Base-by-base conservation (phyloP, 2,797 vertebrate species). In the Carduelis carduelis region DNA sequence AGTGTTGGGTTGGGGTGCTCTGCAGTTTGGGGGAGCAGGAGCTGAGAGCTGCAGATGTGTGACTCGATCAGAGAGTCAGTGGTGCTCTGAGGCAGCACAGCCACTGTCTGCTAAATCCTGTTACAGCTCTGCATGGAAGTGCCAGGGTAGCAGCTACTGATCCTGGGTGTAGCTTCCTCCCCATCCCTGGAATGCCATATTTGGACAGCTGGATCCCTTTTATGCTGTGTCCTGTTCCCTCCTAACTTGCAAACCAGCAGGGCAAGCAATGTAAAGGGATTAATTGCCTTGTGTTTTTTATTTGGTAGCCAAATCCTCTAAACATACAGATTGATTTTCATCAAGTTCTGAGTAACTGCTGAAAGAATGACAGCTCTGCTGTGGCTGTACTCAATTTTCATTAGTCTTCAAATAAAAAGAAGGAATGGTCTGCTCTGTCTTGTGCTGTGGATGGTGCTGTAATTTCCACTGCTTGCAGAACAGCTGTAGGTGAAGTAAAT, bases 1-100 rank as follows among this genome's bases (percentile, higher is more conserved):
- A 0, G n/a, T 27, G 66, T 37, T 3, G 1, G 41, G 41, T 41
- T 41, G 41, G 17, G 24, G 21, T 79, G 39, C 63, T 70, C 21
- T 30, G 37, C 43, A 22, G 0, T 26, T 5, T 8, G 4, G 37
- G 43, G n/a, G 27, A 52, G 34, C 52, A 70, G 1, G 1, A 8
- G 68, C 21, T 46, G 46, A 4, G 9, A 16, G 6, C 18, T 39
- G 21, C 11, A 50, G 39, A 7, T 3, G 0, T 22, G 26, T 52
- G 8, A 27, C 20, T 66, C 8, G 22, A 34, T 66, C 24, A 24
- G 35, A 35, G 14, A 23, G 11, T 37, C 23, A 6, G 14, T 43
- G 81, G 15, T 41, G 53, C 18, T 27, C 28, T n/a, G n/a, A n/a
- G n/a, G n/a, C n/a, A n/a, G n/a, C n/a, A n/a, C n/a, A n/a, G n/a